Percentiles rank a stretch among this genome's conserved stretches.
Conservation (phyloP, 2,888 invertebrate genomes). For the Orchestes rusci region DNA sequence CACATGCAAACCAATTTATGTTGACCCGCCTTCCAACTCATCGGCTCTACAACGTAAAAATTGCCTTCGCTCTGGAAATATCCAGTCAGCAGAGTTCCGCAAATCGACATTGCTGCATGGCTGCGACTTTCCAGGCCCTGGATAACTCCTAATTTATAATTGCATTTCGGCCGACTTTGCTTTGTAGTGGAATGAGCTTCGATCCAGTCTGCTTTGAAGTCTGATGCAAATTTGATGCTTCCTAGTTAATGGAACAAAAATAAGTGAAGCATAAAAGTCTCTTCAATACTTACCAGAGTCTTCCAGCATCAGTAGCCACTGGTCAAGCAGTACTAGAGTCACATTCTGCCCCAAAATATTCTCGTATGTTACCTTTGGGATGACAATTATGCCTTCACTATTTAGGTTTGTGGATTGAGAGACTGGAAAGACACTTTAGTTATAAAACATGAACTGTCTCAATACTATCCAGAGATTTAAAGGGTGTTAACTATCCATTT, state of each 20-base stretch:
- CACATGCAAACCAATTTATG: constrained; percentile 31
- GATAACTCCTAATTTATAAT: constrained; percentile 35
- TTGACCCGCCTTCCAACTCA: constrained; percentile 27
- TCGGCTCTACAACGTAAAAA: constrained; percentile 35
- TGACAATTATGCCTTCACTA: no score
- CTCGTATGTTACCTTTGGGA: constrained; percentile 30
- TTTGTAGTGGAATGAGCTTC: constrained; percentile 12
- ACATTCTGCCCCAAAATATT: constrained; percentile 11
- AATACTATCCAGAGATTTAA: no score
- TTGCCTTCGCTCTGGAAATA: constrained; percentile 33
- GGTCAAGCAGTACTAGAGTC: constrained; percentile 10
- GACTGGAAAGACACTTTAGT: no score
- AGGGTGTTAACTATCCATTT: no score
- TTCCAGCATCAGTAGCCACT: constrained; percentile 14
- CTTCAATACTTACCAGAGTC: constrained; percentile 15
- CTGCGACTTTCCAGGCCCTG: constrained; percentile 32
- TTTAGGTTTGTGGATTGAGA: no score
- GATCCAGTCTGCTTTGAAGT: constrained; percentile 34
- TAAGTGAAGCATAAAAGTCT: background rate
- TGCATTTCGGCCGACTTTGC: constrained; percentile 27
- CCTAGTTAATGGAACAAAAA: constrained; percentile 22
- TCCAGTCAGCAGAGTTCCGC: constrained; percentile 31
- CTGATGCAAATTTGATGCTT: constrained; percentile 32
- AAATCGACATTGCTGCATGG: constrained; percentile 35
- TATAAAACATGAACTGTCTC: no score